Base-by-base conservation (phyloP, 2,888 invertebrate species). In the Cetonia aurata region DNA sequence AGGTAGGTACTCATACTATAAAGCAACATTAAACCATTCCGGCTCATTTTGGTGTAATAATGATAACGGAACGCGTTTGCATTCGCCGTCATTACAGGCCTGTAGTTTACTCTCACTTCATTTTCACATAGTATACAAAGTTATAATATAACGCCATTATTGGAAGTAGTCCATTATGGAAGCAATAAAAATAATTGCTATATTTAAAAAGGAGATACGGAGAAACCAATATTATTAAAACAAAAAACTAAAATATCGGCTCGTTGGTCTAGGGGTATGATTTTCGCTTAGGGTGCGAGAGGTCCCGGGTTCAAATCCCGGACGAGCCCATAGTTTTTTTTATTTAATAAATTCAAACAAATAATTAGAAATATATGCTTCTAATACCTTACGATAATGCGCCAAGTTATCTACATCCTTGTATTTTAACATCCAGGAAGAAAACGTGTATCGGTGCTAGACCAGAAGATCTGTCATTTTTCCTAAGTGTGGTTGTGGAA, bases 191-290 rank as follows among this genome's bases (percentile, higher is more conserved):
- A 25, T 25, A 25, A 25, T 25, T 3, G 4, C 25, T 4, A 1
- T 3, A 25, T 25, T 25, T 25, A 25, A 25, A 25, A 25, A n/a
- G n/a, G 25, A 3, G 4, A 25, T 25, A 25, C 25, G 25, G 25
- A 25, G 3, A 4, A n/a, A 25, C 25, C 25, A 4, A 25, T 4
- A 25, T 25, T 25, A 4, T 4, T 3, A 25, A 1, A 4, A 25
- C 1, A 25, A 25, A 25, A 25, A 25, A 25, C 25, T 25, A 25
- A 3, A 25, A 4, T 3, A 25, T 25, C 25, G 89, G 89, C 88
- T 88, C 89, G 88, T 88, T 89, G 89, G 89, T 89, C 89, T 89
- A 89, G 89, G 88, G 89, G 88, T 89, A 88, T 88, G 88, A 88
- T 88, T 89, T 87, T 88, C 88, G 88, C 89, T 89, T 89, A 88